phyloP scores from a whole-genome alignment of 2,113 vertebrate species.

The Chaetura pelagica region DNA sequence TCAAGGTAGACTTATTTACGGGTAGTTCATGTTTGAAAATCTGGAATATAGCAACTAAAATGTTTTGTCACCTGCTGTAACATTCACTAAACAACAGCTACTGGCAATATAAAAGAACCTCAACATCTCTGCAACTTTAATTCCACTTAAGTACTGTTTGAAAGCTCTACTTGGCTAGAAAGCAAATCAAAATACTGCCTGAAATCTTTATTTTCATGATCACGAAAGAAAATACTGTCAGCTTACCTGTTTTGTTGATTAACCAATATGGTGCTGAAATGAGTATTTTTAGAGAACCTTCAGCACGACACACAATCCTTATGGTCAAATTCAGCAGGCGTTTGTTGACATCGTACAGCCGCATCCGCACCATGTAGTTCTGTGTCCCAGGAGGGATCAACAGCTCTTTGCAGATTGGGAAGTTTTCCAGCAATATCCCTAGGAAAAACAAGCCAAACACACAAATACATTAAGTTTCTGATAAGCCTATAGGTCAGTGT shows the following conservation, averaged over 20 bases:
- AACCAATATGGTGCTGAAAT: conserved; percentile 95
- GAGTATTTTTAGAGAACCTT: conserved; percentile 92
- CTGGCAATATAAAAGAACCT: background rate
- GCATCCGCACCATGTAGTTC: conserved; percentile 95
- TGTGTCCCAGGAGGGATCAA: conserved; percentile 95
- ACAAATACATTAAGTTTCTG: background rate
- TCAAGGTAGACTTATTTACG: background rate
- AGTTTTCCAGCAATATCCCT: conserved; percentile 94
- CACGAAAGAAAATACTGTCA: background rate
- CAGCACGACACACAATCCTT: conserved; percentile 90
- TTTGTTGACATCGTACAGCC: conserved; percentile 88
- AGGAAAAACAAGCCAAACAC: background rate
- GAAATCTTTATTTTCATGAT: background rate
- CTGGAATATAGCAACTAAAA: background rate
- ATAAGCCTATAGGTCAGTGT: background rate
- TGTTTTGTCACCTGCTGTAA: background rate
- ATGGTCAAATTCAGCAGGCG: conserved; percentile 91
- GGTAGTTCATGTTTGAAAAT: background rate
- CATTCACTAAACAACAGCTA: background rate
- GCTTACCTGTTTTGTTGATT: conserved; percentile 93
- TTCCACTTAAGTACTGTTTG: background rate
- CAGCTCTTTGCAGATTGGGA: conserved; percentile 91
- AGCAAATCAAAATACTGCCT: background rate
- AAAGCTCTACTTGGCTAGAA: background rate
- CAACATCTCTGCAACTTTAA: background rate